Conservation (phyloP, 2,797 vertebrate species). For the Luscinia megarhynchos region DNA sequence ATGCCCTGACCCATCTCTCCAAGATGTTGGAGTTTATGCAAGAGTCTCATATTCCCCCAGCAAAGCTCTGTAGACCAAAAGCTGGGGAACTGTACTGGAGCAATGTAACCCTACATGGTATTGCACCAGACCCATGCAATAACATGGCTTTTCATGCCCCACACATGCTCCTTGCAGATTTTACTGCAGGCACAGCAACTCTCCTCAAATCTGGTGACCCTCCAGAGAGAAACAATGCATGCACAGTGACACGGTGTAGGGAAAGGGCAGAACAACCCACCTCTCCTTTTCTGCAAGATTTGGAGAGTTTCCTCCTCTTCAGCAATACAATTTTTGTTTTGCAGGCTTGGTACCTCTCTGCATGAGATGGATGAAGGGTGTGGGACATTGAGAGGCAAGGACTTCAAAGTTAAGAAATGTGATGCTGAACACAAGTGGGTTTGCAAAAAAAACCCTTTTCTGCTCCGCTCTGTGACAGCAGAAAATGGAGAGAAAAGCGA, state of each 20-base stretch:
- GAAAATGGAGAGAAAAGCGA: rapidly evolving
- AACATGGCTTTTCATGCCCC: not conserved
- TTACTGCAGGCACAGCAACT: not conserved
- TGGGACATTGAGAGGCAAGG: not conserved
- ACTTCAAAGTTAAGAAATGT: not conserved
- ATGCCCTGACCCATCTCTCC: not conserved
- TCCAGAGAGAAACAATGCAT: rapidly evolving
- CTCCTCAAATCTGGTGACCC: not conserved
- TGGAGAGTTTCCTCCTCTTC: not conserved
- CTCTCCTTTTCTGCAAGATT: not conserved
- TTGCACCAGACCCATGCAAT: not conserved
- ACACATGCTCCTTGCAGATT: not conserved
- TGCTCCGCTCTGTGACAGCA: not conserved
- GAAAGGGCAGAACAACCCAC: not conserved
- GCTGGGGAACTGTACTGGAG: not conserved
- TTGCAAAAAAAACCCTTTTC: not conserved
- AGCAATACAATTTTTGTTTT: not conserved
- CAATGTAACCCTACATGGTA: not conserved
- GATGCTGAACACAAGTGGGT: not conserved
- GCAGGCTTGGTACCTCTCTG: not conserved
- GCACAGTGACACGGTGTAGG: rapidly evolving
- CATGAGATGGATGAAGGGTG: not conserved
- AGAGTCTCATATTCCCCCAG: rapidly evolving
- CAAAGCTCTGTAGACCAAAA: not conserved
- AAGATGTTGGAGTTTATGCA: not conserved